Evolutionary conservation across 2,888 invertebrate genomes (phyloP).

Genomic region (Bellardia pandia): DNA sequence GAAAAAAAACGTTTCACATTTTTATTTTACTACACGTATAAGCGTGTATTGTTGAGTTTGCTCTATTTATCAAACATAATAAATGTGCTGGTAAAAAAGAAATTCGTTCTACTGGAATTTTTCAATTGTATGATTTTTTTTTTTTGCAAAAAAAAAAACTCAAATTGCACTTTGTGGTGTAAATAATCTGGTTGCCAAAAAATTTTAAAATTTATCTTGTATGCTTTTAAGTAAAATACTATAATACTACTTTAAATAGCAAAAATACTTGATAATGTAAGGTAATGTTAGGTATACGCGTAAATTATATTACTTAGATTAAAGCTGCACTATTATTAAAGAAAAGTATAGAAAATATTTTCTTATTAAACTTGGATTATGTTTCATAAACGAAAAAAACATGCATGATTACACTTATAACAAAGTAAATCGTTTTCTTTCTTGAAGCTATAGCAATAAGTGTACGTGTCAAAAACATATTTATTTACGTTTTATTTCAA

Average conservation of each 20-base stretch:
- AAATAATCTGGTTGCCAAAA: slow-evolving; percentile 18
- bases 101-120: slow-evolving; percentile 11
- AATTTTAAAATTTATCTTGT: background rate
- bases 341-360: background rate
- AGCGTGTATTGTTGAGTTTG: slow-evolving; percentile 1
- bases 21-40: background rate
- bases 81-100: background rate
- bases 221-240: slow-evolving; percentile 3
- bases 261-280: background rate
- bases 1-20: background rate
- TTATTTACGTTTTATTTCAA: no score
- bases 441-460: background rate
- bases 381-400: background rate
- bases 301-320: background rate
- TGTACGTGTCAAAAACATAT: background rate
- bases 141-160: background rate
- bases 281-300: no score
- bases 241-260: background rate
- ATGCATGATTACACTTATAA: background rate
- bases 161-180: background rate
- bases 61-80: slow-evolving; percentile 24
- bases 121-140: slow-evolving; percentile 5
- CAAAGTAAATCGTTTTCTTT: background rate
- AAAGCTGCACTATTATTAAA: background rate
- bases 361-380: background rate